Evolutionary conservation across 2,113 vertebrate genomes (phyloP).

Genomic region (Phyllostomus hastatus): DNA sequence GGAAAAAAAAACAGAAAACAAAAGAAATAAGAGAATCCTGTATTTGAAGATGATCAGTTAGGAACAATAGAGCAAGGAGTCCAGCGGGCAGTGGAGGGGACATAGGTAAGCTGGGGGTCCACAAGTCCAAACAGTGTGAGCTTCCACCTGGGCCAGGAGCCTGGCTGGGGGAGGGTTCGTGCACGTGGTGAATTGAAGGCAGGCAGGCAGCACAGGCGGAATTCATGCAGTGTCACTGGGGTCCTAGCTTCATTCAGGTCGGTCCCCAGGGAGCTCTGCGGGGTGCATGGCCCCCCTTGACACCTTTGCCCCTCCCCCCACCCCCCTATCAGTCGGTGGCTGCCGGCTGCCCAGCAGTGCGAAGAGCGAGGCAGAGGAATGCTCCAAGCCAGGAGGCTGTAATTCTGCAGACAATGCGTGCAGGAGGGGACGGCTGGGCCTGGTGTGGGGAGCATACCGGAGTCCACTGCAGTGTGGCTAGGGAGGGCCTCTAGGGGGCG

Average conservation of each 20-base stretch:
- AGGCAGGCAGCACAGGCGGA: background rate
- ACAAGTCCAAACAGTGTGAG: too few relatives aligned
- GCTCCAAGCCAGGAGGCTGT: background rate
- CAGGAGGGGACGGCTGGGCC: background rate
- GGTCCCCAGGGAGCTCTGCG: background rate
- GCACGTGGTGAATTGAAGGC: background rate
- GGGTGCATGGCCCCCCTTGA: background rate
- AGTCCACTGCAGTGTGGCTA: too few relatives aligned
- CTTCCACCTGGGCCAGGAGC: background rate
- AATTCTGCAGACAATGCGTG: background rate
- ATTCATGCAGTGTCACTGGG: background rate
- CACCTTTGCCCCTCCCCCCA: rapidly evolving
- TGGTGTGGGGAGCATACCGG: background rate
- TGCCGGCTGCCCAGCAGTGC: too few relatives aligned
- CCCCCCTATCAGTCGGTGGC: background rate
- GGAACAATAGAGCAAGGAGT: background rate
- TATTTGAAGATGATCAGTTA: background rate
- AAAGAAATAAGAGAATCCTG: background rate
- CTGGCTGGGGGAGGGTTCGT: background rate
- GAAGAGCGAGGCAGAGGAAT: background rate
- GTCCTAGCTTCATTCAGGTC: background rate
- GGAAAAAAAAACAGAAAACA: background rate
- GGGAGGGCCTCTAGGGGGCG: background rate
- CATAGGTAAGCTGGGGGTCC: background rate
- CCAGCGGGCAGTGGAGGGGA: too few relatives aligned